Percentiles rank a stretch among this genome's conserved stretches.
Evolutionary conservation across 2,113 vertebrate species (phyloP).

Genomic region (Dasypus novemcinctus): DNA sequence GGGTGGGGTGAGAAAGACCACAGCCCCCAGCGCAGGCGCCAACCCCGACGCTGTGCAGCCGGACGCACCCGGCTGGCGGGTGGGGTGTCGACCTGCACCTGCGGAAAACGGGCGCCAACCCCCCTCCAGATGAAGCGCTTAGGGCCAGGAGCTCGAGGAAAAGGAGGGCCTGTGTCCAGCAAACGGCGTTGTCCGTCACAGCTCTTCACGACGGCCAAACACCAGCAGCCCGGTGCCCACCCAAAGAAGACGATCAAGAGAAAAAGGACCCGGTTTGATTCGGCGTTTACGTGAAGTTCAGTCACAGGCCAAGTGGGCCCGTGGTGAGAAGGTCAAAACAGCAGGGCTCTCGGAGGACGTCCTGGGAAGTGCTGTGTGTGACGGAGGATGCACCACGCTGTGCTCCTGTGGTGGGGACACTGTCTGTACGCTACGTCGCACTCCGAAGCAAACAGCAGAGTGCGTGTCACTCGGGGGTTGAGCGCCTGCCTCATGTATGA

Average conservation of each 20-base stretch:
- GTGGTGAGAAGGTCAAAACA: background rate
- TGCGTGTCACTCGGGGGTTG: too few species aligned
- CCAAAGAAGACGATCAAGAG: too few species aligned
- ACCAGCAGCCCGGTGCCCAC: background rate
- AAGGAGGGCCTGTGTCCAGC: accelerated
- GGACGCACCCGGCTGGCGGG: too few species aligned
- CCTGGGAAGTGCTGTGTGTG: background rate
- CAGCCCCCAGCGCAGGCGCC: background rate
- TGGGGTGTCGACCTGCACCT: background rate
- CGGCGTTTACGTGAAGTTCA: background rate
- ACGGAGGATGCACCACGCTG: too few species aligned
- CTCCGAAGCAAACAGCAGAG: too few species aligned
- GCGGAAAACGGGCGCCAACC: background rate
- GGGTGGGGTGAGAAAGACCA: background rate
- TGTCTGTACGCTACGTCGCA: too few species aligned
- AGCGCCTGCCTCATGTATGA: too few species aligned
- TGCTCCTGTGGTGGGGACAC: too few species aligned
- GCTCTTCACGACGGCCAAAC: background rate
- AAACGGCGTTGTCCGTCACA: background rate
- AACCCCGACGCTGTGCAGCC: too few species aligned
- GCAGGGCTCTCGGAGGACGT: accelerated
- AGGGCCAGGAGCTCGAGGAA: background rate
- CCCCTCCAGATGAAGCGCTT: too few species aligned
- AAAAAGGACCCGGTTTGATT: background rate
- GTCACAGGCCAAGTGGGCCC: background rate